Percentiles rank a stretch among this genome's conserved stretches.
phyloP scores from a whole-genome alignment of 2,797 vertebrate genomes.

The Mormyrus hasselquistii region DNA sequence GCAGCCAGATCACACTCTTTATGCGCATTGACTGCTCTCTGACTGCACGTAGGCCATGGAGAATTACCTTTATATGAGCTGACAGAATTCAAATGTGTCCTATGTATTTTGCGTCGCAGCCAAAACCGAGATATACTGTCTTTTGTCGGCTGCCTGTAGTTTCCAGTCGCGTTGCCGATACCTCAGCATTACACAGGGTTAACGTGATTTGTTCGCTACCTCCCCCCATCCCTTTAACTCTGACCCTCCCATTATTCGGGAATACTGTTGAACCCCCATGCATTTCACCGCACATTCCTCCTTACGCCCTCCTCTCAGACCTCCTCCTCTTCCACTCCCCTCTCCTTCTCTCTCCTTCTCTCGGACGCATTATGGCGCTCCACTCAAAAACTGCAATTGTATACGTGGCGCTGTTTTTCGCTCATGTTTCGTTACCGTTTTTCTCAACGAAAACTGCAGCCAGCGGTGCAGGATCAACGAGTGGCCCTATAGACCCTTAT shows the following conservation, averaged over 20 bases:
- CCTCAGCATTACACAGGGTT: neutral
- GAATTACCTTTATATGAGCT: neutral
- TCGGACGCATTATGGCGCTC: constrained; percentile 56
- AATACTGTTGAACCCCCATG: neutral
- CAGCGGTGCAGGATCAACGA: neutral
- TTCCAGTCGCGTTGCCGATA: neutral
- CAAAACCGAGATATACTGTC: neutral
- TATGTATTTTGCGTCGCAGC: neutral
- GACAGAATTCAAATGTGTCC: neutral
- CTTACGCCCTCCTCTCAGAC: neutral
- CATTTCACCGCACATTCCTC: constrained; percentile 24
- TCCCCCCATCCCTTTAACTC: constrained; percentile 10
- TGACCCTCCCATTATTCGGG: neutral
- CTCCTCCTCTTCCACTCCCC: neutral
- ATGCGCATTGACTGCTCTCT: neutral
- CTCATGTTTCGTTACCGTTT: constrained; percentile 14
- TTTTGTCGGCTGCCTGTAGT: neutral
- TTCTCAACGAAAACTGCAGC: constrained; percentile 20
- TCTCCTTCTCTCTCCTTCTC: neutral
- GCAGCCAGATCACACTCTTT: neutral
- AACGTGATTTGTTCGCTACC: neutral
- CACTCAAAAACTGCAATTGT: constrained; percentile 37
- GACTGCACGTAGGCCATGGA: neutral
- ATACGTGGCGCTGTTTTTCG: constrained; percentile 62
- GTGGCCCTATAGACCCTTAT: constrained; percentile 61